Conservation (phyloP, 2,113 vertebrate genomes). For the Xiphorhynchus elegans region DNA sequence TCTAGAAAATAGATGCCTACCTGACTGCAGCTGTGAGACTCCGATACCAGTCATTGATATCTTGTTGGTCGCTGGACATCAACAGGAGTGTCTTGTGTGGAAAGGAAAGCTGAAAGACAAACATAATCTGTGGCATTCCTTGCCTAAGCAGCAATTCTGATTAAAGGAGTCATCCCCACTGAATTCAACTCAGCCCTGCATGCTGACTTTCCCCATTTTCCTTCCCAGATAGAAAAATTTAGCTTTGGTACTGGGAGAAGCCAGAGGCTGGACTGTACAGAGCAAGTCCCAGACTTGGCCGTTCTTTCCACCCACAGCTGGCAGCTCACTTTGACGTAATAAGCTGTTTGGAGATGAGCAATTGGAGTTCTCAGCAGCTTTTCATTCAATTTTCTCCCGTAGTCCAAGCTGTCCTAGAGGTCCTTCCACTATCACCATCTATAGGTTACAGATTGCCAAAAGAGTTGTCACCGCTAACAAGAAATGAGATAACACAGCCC, state of each 20-base stretch:
- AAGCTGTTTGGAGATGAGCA: neutral
- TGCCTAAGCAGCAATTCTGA: neutral
- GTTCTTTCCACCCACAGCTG: neutral
- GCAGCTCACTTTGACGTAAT: neutral
- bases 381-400: neutral
- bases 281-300: neutral
- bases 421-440: neutral
- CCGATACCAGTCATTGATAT: conserved; percentile 86
- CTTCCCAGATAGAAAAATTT: neutral
- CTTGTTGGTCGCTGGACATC: conserved; percentile 90
- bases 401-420: neutral
- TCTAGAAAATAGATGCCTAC: conserved; percentile 60
- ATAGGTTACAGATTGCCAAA: neutral
- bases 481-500: neutral
- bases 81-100: conserved; percentile 86
- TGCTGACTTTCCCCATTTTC: neutral
- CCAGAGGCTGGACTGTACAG: neutral
- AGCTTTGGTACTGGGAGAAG: neutral
- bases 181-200: neutral
- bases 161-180: neutral
- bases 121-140: neutral
- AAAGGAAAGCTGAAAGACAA: conserved; percentile 85
- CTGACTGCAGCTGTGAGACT: conserved; percentile 81
- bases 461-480: neutral
- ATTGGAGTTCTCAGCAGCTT: neutral